phyloP scores from a whole-genome alignment of 2,113 vertebrate genomes.

The Notothenia rossii region DNA sequence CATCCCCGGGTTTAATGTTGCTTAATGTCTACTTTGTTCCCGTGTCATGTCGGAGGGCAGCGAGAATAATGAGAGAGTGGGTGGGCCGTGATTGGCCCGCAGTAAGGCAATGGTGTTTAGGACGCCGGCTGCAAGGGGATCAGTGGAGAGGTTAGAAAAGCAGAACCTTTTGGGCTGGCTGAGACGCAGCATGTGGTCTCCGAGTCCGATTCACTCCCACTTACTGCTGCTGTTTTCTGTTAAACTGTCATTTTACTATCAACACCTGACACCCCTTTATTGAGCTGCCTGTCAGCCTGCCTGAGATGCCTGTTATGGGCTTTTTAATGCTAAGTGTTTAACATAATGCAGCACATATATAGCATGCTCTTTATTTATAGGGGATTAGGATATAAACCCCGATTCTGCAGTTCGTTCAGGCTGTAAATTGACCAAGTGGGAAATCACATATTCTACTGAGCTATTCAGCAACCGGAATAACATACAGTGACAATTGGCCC shows the following conservation, averaged over 20 bases:
- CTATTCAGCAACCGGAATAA: conserved; percentile 90
- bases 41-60: conserved; percentile 98
- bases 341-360: conserved; percentile 34
- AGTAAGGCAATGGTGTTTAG: conserved; percentile 87
- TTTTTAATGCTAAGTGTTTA: conserved; percentile 18
- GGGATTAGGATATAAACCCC: conserved; percentile 45
- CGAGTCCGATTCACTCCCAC: conserved; percentile 63
- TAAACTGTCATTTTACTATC: conserved; percentile 71
- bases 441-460: conserved; percentile 86
- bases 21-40: conserved; percentile 99
- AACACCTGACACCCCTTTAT: conserved; percentile 55
- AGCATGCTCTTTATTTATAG: conserved; percentile 6
- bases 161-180: conserved; percentile 90
- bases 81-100: conserved; percentile 96
- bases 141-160: conserved; percentile 99
- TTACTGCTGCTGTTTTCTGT: conserved; percentile 59
- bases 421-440: conserved; percentile 84
- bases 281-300: conserved; percentile 56
- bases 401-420: conserved; percentile 63
- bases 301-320: conserved; percentile 6
- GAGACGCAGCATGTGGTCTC: conserved; percentile 89
- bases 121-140: conserved; percentile 92
- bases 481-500: conserved; percentile 92
- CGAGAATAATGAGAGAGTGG: conserved; percentile 97
- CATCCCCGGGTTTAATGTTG: conserved; percentile 98